phyloP scores from a whole-genome alignment of 2,797 vertebrate species.

The Myripristis murdjan region DNA sequence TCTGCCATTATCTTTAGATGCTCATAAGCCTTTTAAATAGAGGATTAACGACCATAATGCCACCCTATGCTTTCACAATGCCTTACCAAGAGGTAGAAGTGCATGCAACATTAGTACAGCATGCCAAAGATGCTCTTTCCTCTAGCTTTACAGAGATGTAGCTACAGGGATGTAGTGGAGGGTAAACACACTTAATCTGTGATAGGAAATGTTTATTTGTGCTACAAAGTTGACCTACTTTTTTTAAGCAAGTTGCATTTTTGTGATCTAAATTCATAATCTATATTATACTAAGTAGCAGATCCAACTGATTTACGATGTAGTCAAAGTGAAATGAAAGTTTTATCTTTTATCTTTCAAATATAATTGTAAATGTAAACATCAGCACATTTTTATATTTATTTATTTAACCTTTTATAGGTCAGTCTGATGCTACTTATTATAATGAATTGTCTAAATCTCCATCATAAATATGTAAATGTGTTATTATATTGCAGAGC shows the following conservation, averaged over 20 bases:
- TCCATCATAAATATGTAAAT: conserved; percentile 39
- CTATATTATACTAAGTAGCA: too few relatives aligned
- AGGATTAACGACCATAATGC: background rate
- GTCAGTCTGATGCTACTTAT: too few relatives aligned
- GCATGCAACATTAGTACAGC: conserved; percentile 36
- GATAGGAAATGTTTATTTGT: background rate
- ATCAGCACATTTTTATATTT: too few relatives aligned
- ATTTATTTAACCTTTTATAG: too few relatives aligned
- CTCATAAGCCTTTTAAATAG: background rate
- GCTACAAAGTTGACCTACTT: background rate
- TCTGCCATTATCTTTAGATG: conserved; percentile 3
- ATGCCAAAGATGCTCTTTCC: conserved; percentile 16
- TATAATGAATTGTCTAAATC: conserved; percentile 20
- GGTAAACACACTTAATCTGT: background rate
- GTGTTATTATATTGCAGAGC: background rate
- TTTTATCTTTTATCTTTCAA: too few relatives aligned
- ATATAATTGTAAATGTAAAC: too few relatives aligned
- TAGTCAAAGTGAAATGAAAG: too few relatives aligned
- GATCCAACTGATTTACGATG: too few relatives aligned
- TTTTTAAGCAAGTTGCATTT: conserved; percentile 26
- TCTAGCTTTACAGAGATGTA: conserved; percentile 24
- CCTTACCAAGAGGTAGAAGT: conserved; percentile 27
- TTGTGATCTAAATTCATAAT: conserved; percentile 33
- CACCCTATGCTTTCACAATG: conserved; percentile 1
- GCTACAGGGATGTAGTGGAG: conserved; percentile 56